Evolutionary conservation across 2,797 vertebrate species (phyloP), one percentile per base, ranked within the genome.

Genomic region (Lophotriccus pileatus): DNA sequence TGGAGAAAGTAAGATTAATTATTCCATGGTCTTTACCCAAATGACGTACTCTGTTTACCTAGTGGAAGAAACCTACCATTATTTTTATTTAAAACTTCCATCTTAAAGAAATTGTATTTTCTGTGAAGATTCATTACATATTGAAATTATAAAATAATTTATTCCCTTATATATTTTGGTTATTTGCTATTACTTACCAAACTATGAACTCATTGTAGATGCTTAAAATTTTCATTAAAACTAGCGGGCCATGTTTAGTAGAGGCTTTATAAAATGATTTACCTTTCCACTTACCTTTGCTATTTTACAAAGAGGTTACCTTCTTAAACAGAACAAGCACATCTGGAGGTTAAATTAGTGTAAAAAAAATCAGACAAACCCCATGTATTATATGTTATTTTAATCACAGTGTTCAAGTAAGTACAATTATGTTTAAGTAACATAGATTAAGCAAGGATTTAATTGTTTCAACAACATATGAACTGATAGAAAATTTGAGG

Each of bases 1-100:
- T 99, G 86, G 99, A 99, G 96, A 99, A 99, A 98, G 99, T 99
- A 94, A 96, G 66, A 56, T 66, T 94, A 32, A 70, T 24, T 19
- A 6, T 68, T 92, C 58, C 62, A 78, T 76, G 19, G 16, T 74
- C 21, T 56, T 56, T 79, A 14, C 15, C 47, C 1, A 87, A 67
- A 24, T 69, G 37, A 55, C 64, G 12, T 18, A 50, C 12, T 86
- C 16, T 67, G 14, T 28, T 89, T 66, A 56, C 22, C 36, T 47
- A 39, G 25, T 70, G n/a, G 30, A 82, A 91, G 64, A 93, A 84
- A 52, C 49, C 7, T 83, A 6, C 34, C 23, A 19, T 32, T 69
- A 11, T 36, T 85, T 62, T 87, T 59, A 69, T 87, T 78, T 69
- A 36, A 82, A 59, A 32, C 12, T 80, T 63, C 8, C 0, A 12